Conservation (phyloP, 1,140 invertebrate genomes). For the Lucilia sericata region DNA sequence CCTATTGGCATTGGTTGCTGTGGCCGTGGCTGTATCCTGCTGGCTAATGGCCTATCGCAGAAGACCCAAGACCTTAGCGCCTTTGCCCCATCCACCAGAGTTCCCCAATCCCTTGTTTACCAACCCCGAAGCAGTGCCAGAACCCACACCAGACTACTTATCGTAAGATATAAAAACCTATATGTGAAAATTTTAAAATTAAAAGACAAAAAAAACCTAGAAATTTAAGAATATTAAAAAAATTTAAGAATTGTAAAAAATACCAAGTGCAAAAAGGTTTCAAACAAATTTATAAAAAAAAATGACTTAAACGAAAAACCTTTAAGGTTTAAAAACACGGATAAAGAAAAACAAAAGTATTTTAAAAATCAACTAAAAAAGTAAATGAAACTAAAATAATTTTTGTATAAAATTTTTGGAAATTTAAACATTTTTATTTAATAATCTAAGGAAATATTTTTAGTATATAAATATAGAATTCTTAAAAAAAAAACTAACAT, state of each 20-base stretch:
- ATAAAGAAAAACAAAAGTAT: constrained; percentile 48
- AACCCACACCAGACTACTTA: constrained; percentile 69
- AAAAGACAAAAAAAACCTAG: constrained; percentile 47
- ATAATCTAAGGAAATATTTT: constrained; percentile 29
- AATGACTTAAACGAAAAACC: constrained; percentile 5
- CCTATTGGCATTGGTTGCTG: constrained; percentile 89
- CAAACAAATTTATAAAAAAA: neutral
- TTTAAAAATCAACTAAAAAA: constrained; percentile 13
- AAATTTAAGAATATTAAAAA: constrained; percentile 44
- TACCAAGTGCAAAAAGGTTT: constrained; percentile 64
- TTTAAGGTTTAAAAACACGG: constrained; percentile 15
- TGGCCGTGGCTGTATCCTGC: constrained; percentile 93
- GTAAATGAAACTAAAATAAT: constrained; percentile 5
- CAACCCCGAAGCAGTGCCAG: constrained; percentile 75
- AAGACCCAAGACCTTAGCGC: constrained; percentile 85
- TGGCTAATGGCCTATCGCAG: constrained; percentile 94
- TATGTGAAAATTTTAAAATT: constrained; percentile 5
- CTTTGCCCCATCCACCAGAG: constrained; percentile 92
- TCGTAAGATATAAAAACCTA: constrained; percentile 55
- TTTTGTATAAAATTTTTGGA: constrained; percentile 18
- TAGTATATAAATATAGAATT: neutral
- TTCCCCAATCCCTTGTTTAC: constrained; percentile 95
- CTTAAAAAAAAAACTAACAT: constrained; percentile 56
- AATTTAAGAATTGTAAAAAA: constrained; percentile 54
- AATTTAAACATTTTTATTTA: neutral